Evolutionary conservation across 2,113 vertebrate genomes (phyloP).

Genomic region (Ovis aries): ARS-UI_Ramb_v3.0 NC_056059.1:73519501-73520000

Average conservation of each 20-base stretch:
- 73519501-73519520: background rate
- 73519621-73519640: background rate
- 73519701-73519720: background rate
- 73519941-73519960: background rate
- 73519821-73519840: constrained; percentile 4
- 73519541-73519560: background rate
- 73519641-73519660: background rate
- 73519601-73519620: background rate
- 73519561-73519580: background rate
- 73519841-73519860: constrained; percentile 9
- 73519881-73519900: background rate
- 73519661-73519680: background rate
- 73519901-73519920: background rate
- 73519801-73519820: background rate
- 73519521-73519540: background rate
- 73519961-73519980: background rate
- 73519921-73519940: background rate
- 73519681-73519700: background rate
- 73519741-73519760: background rate
- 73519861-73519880: background rate
- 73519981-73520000: background rate
- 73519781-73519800: background rate
- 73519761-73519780: background rate
- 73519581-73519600: background rate
- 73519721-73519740: background rate